Evolutionary conservation across 2,888 invertebrate genomes (phyloP), one percentile per base, ranked within the genome.

Genomic region (Spisula subtruncata): DNA sequence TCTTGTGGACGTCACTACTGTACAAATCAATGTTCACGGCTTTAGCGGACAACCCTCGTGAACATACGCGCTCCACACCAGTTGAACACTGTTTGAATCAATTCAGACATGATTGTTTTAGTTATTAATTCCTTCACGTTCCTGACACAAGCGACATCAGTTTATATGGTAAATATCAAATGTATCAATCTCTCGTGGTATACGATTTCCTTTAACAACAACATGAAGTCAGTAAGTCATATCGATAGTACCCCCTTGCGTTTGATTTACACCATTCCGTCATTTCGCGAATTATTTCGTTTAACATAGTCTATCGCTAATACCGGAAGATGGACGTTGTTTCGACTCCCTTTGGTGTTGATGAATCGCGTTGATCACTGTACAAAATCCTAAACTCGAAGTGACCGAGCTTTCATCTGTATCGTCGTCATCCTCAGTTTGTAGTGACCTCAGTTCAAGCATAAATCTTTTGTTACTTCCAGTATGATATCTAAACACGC

Each of bases 401-500:
- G 85, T n/a, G 5, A 75, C 51, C 0, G 81, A 46, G 2, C 56
- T 71, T 25, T 89, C 83, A 14, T 29, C 81, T 35, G 56, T 48
- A 12, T 82, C 48, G 18, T 75, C 48, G 5, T 29, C 51, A 35
- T 86, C 86, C 14, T 92, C 92, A 29, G 56, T 81, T 56, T 89
- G 89, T 8, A 90, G 46, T 12, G 90, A 90, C 12, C 90, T 80
- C 4, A 92, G 35, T 60, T 92, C 92, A 54, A 92, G 66, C 89
- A 89, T 89, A 54, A 90, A 92, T 51, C 92, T 51, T 32, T 86
- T 41, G 48, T 86, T 71, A 35, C 88, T 79, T 18, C 81, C 29
- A 25, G 82, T 88, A 60, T 86, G 86, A 51, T 90, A 90, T 66
- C 60, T 66, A 4, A 25, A 46, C 18, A 90, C 83, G 12, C 60